Evolutionary conservation across 2,113 vertebrate genomes (phyloP), one percentile per base, ranked within the genome.

Genomic region (Corythoichthys intestinalis): DNA sequence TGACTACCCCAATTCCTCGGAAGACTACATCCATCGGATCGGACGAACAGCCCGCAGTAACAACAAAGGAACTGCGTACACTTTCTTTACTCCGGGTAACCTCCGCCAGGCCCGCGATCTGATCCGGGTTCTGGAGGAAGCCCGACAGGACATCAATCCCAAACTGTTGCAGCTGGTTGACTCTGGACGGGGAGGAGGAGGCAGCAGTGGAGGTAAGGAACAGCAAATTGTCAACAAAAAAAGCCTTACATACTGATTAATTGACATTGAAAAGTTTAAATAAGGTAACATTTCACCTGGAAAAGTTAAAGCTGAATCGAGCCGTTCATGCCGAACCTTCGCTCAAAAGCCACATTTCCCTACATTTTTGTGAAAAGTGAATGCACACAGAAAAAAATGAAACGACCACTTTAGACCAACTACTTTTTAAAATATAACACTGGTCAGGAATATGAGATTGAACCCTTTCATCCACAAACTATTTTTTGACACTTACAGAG

Each of bases 51-150:
- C 96, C 35, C 96, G 96, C 60, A 98, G 96, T 88, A 98, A 93
- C 89, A 98, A 98, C 91, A 98, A 96, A 86, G 96, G 96, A 87
- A 98, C 96, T 0, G 96, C 96, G 72, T 98, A 98, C 85, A 98
- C 96, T 52, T 98, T 98, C 93, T 98, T 98, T 90, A 98, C 96
- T 1, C 96, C 96, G 0, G 96, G 96, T 65, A 98, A 98, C 90
- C 88, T 97, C 75, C 95, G 96, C 72, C 96, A 98, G 86, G 96
- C 95, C 78, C 92, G 95, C 12, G 95, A 98, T 87, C 90, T 98
- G 83, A 93, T 98, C 77, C 94, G 95, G 72, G 96, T 98, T 39
- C 86, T 98, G 76, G 95, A 97, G 81, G 96, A 98, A 91, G 96
- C 96, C 54, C 93, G 94, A 64, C 96, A 98, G 89, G 95, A 95